Conservation (phyloP, 2,113 vertebrate species). For the Mesitornis unicolor region DNA sequence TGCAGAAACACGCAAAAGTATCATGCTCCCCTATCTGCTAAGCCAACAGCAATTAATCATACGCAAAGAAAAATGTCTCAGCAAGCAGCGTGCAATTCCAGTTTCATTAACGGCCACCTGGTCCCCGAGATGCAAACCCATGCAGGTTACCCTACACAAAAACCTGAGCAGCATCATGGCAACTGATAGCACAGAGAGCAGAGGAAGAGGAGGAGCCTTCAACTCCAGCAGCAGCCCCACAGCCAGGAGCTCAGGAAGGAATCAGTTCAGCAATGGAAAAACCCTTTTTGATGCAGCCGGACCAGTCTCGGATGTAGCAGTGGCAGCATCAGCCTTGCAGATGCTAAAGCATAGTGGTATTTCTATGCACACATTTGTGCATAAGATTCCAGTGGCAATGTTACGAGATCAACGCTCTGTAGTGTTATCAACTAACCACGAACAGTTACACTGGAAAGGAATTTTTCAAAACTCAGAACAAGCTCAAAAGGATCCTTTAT, state of each 20-base stretch:
- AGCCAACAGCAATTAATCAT: not conserved
- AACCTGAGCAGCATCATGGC: not conserved
- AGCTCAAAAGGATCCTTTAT: not conserved
- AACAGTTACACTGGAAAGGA: not conserved
- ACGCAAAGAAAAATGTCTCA: fast-evolving
- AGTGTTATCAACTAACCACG: not conserved
- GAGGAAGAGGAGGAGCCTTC: not conserved
- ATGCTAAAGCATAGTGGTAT: not conserved
- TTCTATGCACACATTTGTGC: not conserved
- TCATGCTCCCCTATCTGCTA: not conserved
- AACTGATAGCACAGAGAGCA: not conserved
- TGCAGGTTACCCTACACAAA: not conserved
- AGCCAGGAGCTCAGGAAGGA: not conserved
- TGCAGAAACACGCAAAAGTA: not conserved
- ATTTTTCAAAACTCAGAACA: not conserved
- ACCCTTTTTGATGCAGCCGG: not conserved
- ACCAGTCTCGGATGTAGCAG: fast-evolving
- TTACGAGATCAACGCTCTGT: not conserved
- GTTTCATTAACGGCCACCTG: not conserved
- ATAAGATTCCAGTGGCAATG: not conserved
- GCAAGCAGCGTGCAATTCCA: not conserved
- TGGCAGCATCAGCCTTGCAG: not conserved
- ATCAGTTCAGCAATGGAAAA: not conserved
- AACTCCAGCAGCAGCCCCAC: not conserved
- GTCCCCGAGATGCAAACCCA: not conserved